Evolutionary conservation across 2,797 vertebrate genomes (phyloP).

Genomic region (Coranthus polyacanthus): DNA sequence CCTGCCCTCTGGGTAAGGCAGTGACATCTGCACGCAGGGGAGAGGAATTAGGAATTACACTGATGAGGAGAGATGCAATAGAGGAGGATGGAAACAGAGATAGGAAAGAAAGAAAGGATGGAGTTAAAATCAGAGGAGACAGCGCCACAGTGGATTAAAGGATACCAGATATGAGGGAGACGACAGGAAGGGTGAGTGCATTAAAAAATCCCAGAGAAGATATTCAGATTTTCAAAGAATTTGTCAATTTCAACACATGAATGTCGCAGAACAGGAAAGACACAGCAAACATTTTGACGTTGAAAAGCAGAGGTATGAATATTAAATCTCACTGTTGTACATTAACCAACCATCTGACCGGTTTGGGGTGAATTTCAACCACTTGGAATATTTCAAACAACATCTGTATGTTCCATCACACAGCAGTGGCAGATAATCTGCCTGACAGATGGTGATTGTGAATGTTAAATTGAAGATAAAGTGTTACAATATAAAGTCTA

Average conservation of each 20-base stretch:
- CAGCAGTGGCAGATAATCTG: neutral
- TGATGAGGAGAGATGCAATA: conserved; percentile 54
- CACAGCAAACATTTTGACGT: neutral
- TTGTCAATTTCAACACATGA: neutral
- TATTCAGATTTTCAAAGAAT: neutral
- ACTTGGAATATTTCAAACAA: no score
- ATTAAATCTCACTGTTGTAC: no score
- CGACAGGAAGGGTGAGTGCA: neutral
- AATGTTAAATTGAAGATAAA: no score
- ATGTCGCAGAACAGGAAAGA: conserved; percentile 4
- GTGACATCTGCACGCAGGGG: conserved; percentile 40
- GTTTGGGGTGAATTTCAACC: no score
- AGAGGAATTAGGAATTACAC: conserved; percentile 54
- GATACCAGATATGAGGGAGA: conserved; percentile 11
- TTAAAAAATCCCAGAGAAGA: neutral
- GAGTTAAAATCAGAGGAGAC: conserved; percentile 26
- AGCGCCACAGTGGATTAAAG: conserved; percentile 31
- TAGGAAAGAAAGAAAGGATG: conserved; percentile 1
- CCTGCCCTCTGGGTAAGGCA: conserved; percentile 49
- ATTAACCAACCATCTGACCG: no score
- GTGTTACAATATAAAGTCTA: neutral
- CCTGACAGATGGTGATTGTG: neutral
- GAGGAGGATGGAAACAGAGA: conserved; percentile 29
- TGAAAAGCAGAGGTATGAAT: neutral
- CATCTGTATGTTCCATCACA: no score